Evolutionary conservation across 2,888 invertebrate species (phyloP).

Genomic region (Nymphalis polychloros): DNA sequence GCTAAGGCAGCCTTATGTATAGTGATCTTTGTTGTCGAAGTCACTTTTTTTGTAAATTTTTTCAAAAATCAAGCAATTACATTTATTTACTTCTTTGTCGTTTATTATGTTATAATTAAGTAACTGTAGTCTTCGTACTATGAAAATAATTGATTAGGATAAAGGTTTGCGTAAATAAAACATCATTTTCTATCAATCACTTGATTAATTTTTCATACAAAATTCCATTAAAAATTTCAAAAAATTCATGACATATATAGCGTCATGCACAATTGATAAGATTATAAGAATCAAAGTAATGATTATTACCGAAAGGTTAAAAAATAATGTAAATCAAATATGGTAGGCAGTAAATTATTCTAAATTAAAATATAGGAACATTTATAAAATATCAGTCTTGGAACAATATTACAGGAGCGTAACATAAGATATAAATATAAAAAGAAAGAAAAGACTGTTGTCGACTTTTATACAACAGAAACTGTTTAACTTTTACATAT

Average conservation of each 20-base stretch:
- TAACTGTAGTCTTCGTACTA: too few relatives aligned
- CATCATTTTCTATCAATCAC: slow-evolving; percentile 74
- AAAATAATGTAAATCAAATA: slow-evolving; percentile 73
- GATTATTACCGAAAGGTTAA: slow-evolving; percentile 70
- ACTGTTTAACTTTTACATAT: slow-evolving; percentile 34
- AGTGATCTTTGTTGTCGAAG: too few relatives aligned
- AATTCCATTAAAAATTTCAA: slow-evolving; percentile 81
- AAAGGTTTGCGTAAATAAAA: slow-evolving; percentile 51
- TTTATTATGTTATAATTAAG: too few relatives aligned
- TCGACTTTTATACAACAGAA: slow-evolving; percentile 56
- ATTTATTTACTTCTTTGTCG: too few relatives aligned
- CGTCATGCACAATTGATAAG: slow-evolving; percentile 79
- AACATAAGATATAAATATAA: slow-evolving; percentile 63
- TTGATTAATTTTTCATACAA: slow-evolving; percentile 80
- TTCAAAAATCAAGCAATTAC: too few relatives aligned
- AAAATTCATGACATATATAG: slow-evolving; percentile 80
- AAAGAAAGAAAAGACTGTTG: slow-evolving; percentile 68
- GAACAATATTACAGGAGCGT: slow-evolving; percentile 74
- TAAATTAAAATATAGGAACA: slow-evolving; percentile 82
- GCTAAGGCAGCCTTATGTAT: too few relatives aligned
- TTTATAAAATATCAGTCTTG: slow-evolving; percentile 79
- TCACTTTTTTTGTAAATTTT: too few relatives aligned
- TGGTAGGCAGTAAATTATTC: slow-evolving; percentile 77
- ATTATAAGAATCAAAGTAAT: slow-evolving; percentile 75
- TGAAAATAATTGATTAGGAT: neutral